These are phyloP conservation scores for Palythoa caribaeorum DNA, from an alignment of 92 coral and sea anemone species.

Conservation along the genomic window DNA sequence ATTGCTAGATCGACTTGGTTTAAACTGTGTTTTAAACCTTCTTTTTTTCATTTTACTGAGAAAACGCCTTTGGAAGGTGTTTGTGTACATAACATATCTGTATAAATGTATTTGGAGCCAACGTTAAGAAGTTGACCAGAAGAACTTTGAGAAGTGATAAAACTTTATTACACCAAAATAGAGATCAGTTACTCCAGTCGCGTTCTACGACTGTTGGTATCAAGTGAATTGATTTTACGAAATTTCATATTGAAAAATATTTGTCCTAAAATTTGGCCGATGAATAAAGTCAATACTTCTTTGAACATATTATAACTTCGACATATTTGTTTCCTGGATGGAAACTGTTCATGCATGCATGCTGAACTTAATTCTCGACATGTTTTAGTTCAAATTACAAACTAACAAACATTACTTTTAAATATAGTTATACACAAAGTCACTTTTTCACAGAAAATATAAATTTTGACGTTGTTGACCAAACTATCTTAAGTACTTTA, in stretches of 20 bases:
- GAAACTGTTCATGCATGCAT: no score
- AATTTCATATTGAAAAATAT: neutral
- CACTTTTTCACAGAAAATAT: no score
- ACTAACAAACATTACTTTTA: no score
- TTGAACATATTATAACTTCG: no score
- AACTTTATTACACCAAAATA: neutral
- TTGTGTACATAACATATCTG: neutral
- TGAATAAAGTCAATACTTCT: no score
- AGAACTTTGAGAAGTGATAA: neutral
- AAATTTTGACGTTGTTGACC: neutral
- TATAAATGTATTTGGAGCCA: neutral
- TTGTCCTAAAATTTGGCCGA: neutral
- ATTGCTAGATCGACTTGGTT: neutral
- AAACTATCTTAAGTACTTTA: neutral
- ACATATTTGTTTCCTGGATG: no score
- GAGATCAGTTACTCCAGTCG: neutral
- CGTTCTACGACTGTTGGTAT: neutral
- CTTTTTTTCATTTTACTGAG: no score
- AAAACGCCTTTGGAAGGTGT: no score
- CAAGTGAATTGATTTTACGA: neutral
- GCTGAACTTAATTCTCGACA: no score
- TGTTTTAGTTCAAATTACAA: no score
- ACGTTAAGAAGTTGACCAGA: neutral
- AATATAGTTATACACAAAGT: no score
- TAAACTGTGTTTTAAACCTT: no score